Evolutionary conservation across 2,888 invertebrate species (phyloP), one percentile per base, ranked within the genome.

Genomic region (Venusia cambrica): DNA sequence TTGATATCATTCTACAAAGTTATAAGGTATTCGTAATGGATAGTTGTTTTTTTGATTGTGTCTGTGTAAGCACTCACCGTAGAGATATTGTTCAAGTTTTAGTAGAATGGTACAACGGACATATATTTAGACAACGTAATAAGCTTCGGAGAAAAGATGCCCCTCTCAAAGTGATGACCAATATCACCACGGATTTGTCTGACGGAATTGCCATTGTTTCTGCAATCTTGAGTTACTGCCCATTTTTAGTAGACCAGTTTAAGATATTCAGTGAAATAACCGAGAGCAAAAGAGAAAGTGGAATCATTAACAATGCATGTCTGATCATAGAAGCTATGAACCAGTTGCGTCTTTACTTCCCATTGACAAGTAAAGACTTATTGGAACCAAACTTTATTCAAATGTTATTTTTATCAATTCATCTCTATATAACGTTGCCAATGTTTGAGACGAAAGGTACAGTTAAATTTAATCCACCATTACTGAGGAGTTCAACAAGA

Each of bases 1-100:
- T 91, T 7, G 92, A 92, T 56, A 69, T 92, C 15, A 75, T 91
- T 49, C 61, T 91, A 32, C 91, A 91, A 66, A 89, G 87, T 20
- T 91, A 89, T 52, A 91, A 90, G 67, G 81, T 87, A 9, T 87
- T 90, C 21, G 66, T 89, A 3, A 66, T 90, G 54, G 77, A 77
- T 5, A 75, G 84, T 48, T 79, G 88, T 42, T 85, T 84, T 41
- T 80, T 81, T 57, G 84, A 87, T 24, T 84, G 80, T 38, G 65
- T 78, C 10, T 83, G 81, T 53, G 61, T 76, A 9, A 77, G 62
- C 48, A 57, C 60, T 5, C 54, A 73, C 45, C 58, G 78, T 37
- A 64, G 68, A 51, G 52, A 77, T 60, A 60, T 76, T 60, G 38
- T 73, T 0, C 63, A 70, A 53, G 43, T 89, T 62, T 66, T 75